Percentiles rank a stretch among this genome's conserved stretches.
These are phyloP conservation scores for Leptinotarsa rubiginosa DNA, from an alignment of 2,888 invertebrate species.

Conservation along the genomic window DNA sequence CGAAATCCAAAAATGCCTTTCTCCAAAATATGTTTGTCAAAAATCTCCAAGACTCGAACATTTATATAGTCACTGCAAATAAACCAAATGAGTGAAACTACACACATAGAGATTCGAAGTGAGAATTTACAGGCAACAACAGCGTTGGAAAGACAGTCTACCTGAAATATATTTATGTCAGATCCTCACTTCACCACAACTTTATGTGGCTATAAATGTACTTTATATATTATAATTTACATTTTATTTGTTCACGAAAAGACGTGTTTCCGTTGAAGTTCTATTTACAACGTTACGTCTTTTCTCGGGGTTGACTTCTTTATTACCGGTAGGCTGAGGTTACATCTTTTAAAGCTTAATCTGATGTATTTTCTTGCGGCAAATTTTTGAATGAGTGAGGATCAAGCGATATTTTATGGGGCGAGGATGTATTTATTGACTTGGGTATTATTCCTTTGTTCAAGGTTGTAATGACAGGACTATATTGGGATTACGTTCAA, in stretches of 20 bases:
- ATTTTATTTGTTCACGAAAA: slow-evolving; percentile 7
- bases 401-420: background rate
- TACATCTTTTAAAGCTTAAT: slow-evolving; percentile 6
- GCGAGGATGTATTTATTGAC: background rate
- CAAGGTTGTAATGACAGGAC: too few species aligned
- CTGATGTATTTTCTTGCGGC: slow-evolving; percentile 2
- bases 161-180: slow-evolving; percentile 13
- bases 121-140: background rate
- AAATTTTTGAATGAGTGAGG: background rate
- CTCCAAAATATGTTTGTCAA: too few species aligned
- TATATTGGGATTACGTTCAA: background rate
- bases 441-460: background rate
- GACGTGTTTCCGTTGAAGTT: slow-evolving; percentile 5
- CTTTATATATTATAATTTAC: slow-evolving; percentile 12
- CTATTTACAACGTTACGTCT: background rate
- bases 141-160: slow-evolving; percentile 4
- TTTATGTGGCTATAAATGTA: slow-evolving; percentile 7
- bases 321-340: slow-evolving; percentile 1
- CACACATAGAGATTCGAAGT: too few species aligned
- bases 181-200: background rate
- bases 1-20: too few species aligned
- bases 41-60: too few species aligned
- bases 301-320: slow-evolving; percentile 4
- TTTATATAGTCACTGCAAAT: too few species aligned
- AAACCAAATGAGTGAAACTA: too few species aligned